Percentiles rank a stretch among this genome's conserved stretches.
These are phyloP conservation scores for Scolopax mira DNA, from an alignment of 2,113 vertebrate species.

Conservation along the genomic window DNA sequence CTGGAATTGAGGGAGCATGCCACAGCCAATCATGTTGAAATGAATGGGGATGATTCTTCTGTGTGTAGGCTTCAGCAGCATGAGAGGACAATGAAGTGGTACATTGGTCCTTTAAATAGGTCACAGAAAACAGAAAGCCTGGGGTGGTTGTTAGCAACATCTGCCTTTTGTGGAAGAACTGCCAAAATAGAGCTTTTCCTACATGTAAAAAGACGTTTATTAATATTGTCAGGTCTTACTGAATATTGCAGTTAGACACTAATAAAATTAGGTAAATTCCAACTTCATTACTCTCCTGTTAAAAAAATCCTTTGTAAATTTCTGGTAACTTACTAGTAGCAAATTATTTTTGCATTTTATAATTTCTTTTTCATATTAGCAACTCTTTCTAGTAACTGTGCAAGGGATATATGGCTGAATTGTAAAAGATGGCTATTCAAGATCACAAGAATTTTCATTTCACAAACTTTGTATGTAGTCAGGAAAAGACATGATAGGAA, in stretches of 20 bases:
- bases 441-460: neutral
- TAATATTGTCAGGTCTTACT: conserved; percentile 6
- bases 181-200: neutral
- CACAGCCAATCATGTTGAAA: neutral
- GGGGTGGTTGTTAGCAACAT: neutral
- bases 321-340: neutral
- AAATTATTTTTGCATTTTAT: neutral
- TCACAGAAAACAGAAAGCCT: neutral
- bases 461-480: neutral
- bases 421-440: neutral
- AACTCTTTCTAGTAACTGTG: neutral
- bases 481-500: neutral
- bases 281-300: neutral
- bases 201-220: conserved; percentile 5
- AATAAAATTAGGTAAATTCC: conserved; percentile 25
- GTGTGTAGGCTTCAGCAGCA: neutral
- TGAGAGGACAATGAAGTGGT: neutral
- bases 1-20: neutral
- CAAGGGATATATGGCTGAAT: neutral
- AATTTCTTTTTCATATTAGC: neutral
- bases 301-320: neutral
- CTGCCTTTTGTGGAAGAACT: conserved; percentile 14
- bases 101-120: neutral
- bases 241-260: neutral
- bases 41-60: neutral